Evolutionary conservation across 2,113 vertebrate species (phyloP).

Genomic region (Eublepharis macularius): DNA sequence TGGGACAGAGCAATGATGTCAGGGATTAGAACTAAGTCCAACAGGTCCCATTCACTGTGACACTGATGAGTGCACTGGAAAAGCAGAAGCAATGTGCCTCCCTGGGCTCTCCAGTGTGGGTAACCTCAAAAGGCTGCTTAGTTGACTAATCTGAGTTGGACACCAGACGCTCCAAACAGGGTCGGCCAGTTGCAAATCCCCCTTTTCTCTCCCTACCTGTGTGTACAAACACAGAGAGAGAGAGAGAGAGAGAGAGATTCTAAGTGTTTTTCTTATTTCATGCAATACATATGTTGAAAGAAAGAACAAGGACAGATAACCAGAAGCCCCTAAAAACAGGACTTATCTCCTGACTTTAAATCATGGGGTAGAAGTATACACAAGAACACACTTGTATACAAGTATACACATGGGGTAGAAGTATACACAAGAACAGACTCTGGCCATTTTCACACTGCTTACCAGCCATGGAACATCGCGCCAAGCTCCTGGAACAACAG

Average conservation of each 20-base stretch:
- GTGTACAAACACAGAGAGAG: neutral
- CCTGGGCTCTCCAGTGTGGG: conserved; percentile 46
- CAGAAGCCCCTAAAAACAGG: neutral
- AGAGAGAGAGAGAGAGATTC: no score
- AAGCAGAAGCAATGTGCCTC: conserved; percentile 64
- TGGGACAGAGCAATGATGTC: neutral
- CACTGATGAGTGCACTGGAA: conserved; percentile 36
- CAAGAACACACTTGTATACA: neutral
- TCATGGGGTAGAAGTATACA: neutral
- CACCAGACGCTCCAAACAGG: conserved; percentile 22
- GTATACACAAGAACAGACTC: no score
- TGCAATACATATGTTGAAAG: neutral
- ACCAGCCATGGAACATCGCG: no score
- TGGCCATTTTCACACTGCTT: no score
- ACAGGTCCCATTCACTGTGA: conserved; percentile 37
- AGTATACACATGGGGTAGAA: no score
- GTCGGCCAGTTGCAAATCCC: conserved; percentile 33
- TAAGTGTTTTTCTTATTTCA: neutral
- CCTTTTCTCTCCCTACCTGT: conserved; percentile 6
- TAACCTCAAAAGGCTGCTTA: neutral
- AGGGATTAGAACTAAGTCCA: neutral
- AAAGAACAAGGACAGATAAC: neutral
- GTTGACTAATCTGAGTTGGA: neutral
- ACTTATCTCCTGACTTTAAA: neutral
- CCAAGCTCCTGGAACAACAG: no score